Conservation (phyloP, 2,797 vertebrate genomes). For the Loris lydekkerianus region DNA sequence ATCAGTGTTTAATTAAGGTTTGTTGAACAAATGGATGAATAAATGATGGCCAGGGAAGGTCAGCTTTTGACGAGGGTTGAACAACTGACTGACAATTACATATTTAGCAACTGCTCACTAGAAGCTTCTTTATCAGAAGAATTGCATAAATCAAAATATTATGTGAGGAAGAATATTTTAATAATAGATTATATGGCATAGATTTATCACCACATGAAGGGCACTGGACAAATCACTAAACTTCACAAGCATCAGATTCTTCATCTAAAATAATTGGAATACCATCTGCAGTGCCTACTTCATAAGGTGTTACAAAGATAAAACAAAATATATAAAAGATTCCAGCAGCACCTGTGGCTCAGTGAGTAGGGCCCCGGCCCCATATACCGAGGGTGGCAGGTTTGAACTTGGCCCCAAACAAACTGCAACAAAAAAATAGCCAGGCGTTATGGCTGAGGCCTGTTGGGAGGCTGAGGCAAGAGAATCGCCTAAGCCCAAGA, state of each 20-base stretch:
- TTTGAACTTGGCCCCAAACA: too few relatives aligned
- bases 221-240: slow-evolving; percentile 9
- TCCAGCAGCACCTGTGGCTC: not conserved
- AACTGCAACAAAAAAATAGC: too few relatives aligned
- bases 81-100: slow-evolving; percentile 3
- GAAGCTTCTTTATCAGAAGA: slow-evolving; percentile 38
- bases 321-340: slow-evolving; percentile 43
- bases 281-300: not conserved
- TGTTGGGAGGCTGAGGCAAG: too few relatives aligned
- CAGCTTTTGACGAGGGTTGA: slow-evolving; percentile 16
- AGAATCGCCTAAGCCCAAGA: too few relatives aligned
- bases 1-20: slow-evolving; percentile 69
- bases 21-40: slow-evolving; percentile 59
- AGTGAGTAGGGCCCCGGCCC: too few relatives aligned
- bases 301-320: not conserved
- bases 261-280: slow-evolving; percentile 14
- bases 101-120: not conserved
- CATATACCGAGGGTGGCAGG: too few relatives aligned
- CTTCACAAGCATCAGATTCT: not conserved
- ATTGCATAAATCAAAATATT: slow-evolving; percentile 5
- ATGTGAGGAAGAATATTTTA: slow-evolving; percentile 57
- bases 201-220: not conserved
- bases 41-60: not conserved
- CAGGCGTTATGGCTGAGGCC: too few relatives aligned
- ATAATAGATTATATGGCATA: not conserved